A percentile compares a stretch with the other conserved stretches of the same genome.
These are phyloP conservation scores for Bambusicola thoracicus DNA, from an alignment of 2,113 vertebrate genomes.

Conservation along the genomic window DNA sequence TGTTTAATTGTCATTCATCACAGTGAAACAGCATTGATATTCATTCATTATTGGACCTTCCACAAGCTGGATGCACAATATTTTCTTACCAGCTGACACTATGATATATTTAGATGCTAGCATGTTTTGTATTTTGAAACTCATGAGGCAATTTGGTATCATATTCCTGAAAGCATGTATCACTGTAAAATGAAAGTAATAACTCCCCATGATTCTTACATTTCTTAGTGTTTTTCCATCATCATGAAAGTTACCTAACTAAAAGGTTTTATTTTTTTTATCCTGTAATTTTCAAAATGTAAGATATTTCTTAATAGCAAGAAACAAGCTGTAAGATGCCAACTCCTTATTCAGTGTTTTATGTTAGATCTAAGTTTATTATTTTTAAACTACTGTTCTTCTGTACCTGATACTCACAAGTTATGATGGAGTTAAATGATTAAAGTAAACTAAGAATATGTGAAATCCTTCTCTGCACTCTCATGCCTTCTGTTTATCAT, in stretches of 20 bases:
- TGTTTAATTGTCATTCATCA: not conserved
- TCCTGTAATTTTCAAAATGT: not conserved
- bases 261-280: not conserved
- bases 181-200: not conserved
- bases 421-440: not conserved
- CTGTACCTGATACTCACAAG: not conserved
- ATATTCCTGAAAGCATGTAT: not conserved
- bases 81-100: not conserved
- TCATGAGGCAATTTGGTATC: not conserved
- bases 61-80: not conserved
- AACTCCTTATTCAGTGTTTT: not conserved
- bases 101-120: not conserved
- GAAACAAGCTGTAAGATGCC: not conserved
- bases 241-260: not conserved
- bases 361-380: not conserved
- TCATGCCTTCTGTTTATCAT: not conserved
- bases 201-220: not conserved
- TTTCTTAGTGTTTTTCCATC: not conserved
- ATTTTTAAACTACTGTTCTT: not conserved
- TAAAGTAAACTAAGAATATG: not conserved
- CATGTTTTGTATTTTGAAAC: not conserved
- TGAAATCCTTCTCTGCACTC: not conserved
- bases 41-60: not conserved
- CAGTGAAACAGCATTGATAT: not conserved
- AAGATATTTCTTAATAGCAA: not conserved